Conservation (phyloP, 2,888 invertebrate genomes). For the Capitulum mitella region DNA sequence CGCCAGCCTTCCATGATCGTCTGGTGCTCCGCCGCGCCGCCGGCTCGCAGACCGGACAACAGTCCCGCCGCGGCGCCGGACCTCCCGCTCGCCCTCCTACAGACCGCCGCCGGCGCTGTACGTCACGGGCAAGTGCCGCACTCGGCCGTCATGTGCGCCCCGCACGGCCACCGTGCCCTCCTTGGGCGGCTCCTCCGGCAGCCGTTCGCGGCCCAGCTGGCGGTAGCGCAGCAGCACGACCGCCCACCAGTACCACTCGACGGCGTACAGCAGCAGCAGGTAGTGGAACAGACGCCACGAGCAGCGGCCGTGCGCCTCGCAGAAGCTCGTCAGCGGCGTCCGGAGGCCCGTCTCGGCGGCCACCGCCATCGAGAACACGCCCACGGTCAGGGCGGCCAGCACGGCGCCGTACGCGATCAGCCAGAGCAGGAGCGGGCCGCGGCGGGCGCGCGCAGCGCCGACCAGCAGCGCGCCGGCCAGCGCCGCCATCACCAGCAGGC, state of each 20-base stretch:
- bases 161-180: neutral
- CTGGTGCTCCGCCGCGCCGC: too few species aligned
- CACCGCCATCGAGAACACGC: neutral
- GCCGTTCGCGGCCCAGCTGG: neutral
- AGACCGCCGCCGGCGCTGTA: neutral
- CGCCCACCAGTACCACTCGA: conserved; percentile 2
- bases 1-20: too few species aligned
- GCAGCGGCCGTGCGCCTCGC: neutral
- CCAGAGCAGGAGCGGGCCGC: neutral
- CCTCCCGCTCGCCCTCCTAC: too few species aligned
- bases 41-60: too few species aligned
- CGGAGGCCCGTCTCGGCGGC: neutral
- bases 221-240: neutral
- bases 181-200: neutral
- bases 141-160: neutral
- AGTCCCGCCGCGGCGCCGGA: too few species aligned
- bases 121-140: neutral
- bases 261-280: neutral
- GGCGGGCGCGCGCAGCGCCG: neutral
- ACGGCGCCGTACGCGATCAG: neutral
- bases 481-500: neutral
- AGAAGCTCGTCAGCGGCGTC: neutral
- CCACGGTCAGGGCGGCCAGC: neutral
- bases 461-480: neutral
- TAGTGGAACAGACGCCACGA: neutral